Conservation (phyloP, 2,113 vertebrate species). For the Reinhardtius hippoglossoides region DNA sequence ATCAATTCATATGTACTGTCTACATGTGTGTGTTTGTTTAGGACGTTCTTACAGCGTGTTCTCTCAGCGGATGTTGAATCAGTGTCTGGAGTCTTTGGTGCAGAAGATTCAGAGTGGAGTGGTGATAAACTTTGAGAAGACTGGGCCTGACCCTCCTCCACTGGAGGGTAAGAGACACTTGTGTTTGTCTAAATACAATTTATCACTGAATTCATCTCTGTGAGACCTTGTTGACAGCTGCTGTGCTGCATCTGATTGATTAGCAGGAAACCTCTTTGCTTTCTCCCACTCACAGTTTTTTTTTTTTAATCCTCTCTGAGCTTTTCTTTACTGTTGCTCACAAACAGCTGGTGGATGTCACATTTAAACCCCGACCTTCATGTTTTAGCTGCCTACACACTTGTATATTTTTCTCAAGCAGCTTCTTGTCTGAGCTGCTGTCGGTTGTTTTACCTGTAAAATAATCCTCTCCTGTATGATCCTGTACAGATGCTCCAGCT, state of each 20-base stretch:
- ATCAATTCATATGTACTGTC: too few relatives aligned
- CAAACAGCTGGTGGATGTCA: conserved; percentile 21
- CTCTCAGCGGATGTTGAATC: conserved; percentile 96
- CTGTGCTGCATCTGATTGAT: conserved; percentile 20
- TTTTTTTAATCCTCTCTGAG: conserved; percentile 16
- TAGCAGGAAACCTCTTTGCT: conserved; percentile 11
- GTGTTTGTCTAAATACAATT: not conserved
- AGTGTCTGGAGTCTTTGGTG: conserved; percentile 96
- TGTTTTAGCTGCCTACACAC: conserved; percentile 16
- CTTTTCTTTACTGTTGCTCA: conserved; percentile 14
- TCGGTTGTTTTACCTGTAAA: not conserved
- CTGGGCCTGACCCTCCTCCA: conserved; percentile 91
- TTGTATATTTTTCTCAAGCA: not conserved
- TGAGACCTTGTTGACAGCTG: not conserved
- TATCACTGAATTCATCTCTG: not conserved
- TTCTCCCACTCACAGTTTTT: conserved; percentile 3
- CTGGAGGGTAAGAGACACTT: conserved; percentile 71
- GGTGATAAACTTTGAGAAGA: conserved; percentile 98
- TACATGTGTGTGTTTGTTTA: conserved; percentile 63
- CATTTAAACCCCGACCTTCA: conserved; percentile 1
- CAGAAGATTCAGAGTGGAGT: conserved; percentile 98
- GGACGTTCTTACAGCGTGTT: conserved; percentile 96
- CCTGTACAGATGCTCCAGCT: conserved; percentile 76
- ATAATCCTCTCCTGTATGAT: not conserved
- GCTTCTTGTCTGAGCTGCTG: not conserved